A percentile compares a stretch with the other conserved stretches of the same genome.
These are phyloP conservation scores for Melinaea menophilus DNA, from an alignment of 2,888 invertebrate genomes.

Conservation along the genomic window DNA sequence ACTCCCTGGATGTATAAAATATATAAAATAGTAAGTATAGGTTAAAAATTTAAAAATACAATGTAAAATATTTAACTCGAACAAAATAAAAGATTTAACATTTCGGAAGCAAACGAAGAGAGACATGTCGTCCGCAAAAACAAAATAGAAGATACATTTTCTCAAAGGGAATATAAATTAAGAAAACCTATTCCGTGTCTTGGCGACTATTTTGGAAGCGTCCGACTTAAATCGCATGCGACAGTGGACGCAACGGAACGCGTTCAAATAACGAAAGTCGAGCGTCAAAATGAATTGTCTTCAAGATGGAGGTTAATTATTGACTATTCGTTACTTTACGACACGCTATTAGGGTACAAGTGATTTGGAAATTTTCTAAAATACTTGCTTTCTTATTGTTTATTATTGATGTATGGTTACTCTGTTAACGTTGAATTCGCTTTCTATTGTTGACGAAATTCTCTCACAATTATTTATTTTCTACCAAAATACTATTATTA, in stretches of 20 bases:
- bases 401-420: slow-evolving; percentile 30
- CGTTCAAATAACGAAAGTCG: slow-evolving; percentile 36
- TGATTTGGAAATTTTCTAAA: slow-evolving; percentile 28
- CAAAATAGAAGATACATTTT: slow-evolving; percentile 5
- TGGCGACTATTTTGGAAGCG: slow-evolving; percentile 25
- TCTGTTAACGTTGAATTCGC: slow-evolving; percentile 22
- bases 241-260: slow-evolving; percentile 1
- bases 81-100: too few species aligned
- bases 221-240: slow-evolving; percentile 24
- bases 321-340: slow-evolving; percentile 39
- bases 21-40: too few species aligned
- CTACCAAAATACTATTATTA: slow-evolving; percentile 3
- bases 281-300: slow-evolving; percentile 41
- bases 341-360: slow-evolving; percentile 38
- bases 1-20: too few species aligned
- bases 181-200: slow-evolving; percentile 1
- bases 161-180: slow-evolving; percentile 10
- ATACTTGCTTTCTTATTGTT: slow-evolving; percentile 31
- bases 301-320: slow-evolving; percentile 46
- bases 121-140: background rate
- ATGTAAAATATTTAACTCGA: too few species aligned
- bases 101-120: too few species aligned
- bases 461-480: slow-evolving; percentile 6
- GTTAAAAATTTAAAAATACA: too few species aligned
- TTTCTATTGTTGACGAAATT: slow-evolving; percentile 39